These are phyloP conservation scores for Geopemphigus sp. DNA, from an alignment of 1,140 invertebrate species.

Conservation along the genomic window DNA sequence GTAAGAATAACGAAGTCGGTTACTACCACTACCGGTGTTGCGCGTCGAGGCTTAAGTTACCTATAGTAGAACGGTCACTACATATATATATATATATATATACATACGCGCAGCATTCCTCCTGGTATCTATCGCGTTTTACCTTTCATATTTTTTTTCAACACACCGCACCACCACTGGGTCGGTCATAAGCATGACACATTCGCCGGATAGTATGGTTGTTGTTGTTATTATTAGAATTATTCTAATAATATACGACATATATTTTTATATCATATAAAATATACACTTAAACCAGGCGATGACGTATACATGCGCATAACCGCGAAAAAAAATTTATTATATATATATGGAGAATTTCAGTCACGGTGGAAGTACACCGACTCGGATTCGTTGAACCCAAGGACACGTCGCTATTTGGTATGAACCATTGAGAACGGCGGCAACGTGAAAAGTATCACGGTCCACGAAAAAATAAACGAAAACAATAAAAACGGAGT, in stretches of 20 bases:
- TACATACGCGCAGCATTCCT: slow-evolving; percentile 4
- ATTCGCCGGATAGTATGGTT: neutral
- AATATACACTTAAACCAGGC: neutral
- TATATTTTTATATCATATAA: no score
- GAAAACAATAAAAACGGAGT: neutral
- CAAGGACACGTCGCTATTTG: slow-evolving; percentile 19
- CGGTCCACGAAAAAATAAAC: neutral
- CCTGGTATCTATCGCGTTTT: neutral
- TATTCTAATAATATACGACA: neutral
- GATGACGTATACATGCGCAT: neutral
- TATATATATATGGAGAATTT: neutral
- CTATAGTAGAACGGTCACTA: neutral
- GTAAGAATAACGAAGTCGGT: neutral
- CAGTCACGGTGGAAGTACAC: slow-evolving; percentile 2
- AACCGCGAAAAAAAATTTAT: slow-evolving; percentile 13
- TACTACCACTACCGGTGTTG: neutral
- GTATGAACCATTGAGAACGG: neutral
- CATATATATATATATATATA: no score
- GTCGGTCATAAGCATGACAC: slow-evolving; percentile 4
- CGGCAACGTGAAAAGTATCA: neutral
- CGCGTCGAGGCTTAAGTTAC: neutral
- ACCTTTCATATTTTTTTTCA: slow-evolving; percentile 30
- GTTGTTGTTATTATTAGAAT: neutral
- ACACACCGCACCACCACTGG: neutral
- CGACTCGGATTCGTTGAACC: slow-evolving; percentile 9